These are phyloP conservation scores for Taenaris catops DNA, from an alignment of 2,888 invertebrate genomes.

Conservation along the genomic window DNA sequence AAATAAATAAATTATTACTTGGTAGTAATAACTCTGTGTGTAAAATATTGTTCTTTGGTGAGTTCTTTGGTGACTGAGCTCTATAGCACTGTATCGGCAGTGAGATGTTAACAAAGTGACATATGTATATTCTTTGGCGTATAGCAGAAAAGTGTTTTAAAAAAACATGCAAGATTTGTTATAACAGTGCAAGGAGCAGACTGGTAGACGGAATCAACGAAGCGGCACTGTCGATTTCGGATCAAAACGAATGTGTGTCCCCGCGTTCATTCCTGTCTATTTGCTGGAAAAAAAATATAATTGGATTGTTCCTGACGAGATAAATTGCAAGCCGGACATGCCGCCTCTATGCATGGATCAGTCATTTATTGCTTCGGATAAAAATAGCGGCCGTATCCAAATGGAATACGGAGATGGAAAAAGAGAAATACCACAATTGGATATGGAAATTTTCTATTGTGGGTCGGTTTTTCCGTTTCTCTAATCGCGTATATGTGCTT, in stretches of 20 bases:
- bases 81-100: no score
- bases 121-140: no score
- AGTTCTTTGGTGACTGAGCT: no score
- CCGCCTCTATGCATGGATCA: constrained; percentile 36
- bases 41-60: no score
- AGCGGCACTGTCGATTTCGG: constrained; percentile 28
- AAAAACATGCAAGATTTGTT: constrained; percentile 14
- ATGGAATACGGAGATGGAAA: constrained; percentile 19
- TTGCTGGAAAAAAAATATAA: constrained; percentile 61
- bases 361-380: constrained; percentile 40
- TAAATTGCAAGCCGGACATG: constrained; percentile 51
- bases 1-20: no score
- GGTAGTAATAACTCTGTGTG: no score
- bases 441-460: constrained; percentile 24
- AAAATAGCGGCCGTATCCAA: constrained; percentile 31
- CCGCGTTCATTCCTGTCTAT: constrained; percentile 43
- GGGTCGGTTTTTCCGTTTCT: constrained; percentile 14
- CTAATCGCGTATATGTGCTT: constrained; percentile 15
- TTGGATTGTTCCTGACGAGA: constrained; percentile 63
- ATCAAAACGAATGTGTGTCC: constrained; percentile 44
- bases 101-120: no score
- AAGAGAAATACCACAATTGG: constrained; percentile 20
- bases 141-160: no score
- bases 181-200: constrained; percentile 31
- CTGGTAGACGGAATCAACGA: constrained; percentile 39